A percentile compares a stretch with the other conserved stretches of the same genome.
Conservation (phyloP, 2,113 vertebrate species). For the Lipotes vexillifer region DNA sequence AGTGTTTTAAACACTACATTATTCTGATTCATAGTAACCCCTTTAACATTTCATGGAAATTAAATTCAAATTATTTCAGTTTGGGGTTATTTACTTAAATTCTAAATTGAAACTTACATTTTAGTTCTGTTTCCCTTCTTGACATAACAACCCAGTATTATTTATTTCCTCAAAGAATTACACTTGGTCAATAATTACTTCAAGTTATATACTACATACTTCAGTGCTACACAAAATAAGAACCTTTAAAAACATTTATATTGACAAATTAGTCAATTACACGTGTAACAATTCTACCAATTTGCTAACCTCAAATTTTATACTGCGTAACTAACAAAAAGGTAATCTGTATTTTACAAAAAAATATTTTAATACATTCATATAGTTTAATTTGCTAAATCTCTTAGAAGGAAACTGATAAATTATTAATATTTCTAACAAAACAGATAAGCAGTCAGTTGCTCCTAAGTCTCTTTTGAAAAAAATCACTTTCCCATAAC, state of each 20-base stretch:
- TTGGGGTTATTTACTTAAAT: background rate
- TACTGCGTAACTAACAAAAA: background rate
- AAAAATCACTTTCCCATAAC: background rate
- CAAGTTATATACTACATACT: slow-evolving; percentile 6
- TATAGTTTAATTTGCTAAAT: background rate
- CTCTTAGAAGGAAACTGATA: background rate
- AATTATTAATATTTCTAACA: slow-evolving; percentile 21
- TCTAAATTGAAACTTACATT: slow-evolving; percentile 13
- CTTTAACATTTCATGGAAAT: background rate
- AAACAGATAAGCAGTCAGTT: background rate
- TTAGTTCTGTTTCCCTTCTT: slow-evolving; percentile 24
- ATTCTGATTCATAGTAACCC: background rate
- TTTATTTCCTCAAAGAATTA: slow-evolving; percentile 24
- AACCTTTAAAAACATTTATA: slow-evolving; percentile 11
- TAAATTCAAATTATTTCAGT: slow-evolving; percentile 37
- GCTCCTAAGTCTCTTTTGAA: background rate
- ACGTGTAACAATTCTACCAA: background rate
- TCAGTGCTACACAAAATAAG: background rate
- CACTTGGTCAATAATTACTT: background rate
- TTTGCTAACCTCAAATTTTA: slow-evolving; percentile 1
- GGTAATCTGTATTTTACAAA: background rate
- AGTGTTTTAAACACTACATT: background rate
- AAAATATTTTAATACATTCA: background rate
- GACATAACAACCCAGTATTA: background rate
- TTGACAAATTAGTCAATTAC: background rate